Evolutionary conservation across 2,113 vertebrate species (phyloP).

Genomic region (Lynx canadensis): DNA sequence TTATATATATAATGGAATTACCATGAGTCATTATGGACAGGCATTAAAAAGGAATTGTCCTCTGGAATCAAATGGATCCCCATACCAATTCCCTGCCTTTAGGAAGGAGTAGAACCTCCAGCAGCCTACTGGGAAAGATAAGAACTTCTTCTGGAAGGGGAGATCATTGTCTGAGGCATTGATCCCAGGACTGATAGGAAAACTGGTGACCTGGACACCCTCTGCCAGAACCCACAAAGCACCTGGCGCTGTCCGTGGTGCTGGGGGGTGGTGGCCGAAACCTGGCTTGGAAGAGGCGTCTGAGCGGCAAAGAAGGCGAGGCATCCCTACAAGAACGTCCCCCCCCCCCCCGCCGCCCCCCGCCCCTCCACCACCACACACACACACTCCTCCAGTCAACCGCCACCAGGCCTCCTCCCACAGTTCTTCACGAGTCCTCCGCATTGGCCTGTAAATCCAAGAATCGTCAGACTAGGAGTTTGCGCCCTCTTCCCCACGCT

Average conservation of each 20-base stretch:
- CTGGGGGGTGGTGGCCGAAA: not conserved
- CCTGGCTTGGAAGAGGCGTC: not conserved
- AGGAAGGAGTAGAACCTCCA: slow-evolving; percentile 58
- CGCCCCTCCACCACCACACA: too few species aligned
- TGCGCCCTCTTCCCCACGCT: not conserved
- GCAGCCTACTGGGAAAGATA: slow-evolving; percentile 70
- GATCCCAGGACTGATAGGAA: not conserved
- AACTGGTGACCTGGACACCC: not conserved
- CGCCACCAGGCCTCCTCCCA: not conserved
- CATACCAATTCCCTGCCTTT: not conserved
- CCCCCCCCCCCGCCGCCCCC: not conserved
- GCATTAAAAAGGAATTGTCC: not conserved
- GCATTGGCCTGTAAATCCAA: not conserved
- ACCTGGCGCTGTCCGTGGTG: slow-evolving; percentile 60
- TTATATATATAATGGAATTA: not conserved
- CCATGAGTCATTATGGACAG: not conserved
- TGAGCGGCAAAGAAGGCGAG: not conserved
- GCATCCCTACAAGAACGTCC: not conserved
- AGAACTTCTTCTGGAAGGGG: not conserved
- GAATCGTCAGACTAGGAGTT: not conserved
- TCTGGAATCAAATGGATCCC: not conserved
- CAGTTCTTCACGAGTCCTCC: not conserved
- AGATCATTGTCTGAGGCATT: not conserved
- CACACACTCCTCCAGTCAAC: not conserved
- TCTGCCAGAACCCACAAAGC: fast-evolving